Base-by-base conservation (phyloP, 2,113 vertebrate species). In the Phaethornis superciliosus region DNA sequence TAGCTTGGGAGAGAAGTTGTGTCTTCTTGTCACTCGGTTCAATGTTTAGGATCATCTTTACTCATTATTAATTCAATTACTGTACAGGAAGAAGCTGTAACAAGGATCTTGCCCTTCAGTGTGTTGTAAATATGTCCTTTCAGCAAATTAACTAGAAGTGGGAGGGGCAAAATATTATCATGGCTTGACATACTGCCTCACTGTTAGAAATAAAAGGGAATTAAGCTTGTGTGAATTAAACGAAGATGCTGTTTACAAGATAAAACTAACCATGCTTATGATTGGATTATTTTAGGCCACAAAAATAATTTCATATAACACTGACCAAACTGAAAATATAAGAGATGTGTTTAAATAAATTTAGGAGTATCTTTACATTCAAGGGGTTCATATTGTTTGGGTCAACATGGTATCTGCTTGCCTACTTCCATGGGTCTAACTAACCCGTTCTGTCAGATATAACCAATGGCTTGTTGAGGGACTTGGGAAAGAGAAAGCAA, bases 401-500 rank as follows among this genome's bases (percentile, higher is more conserved):
- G 46, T 65, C 40, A 85, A 33, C 16, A 18, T 8, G 15, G 12
- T 59, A 35, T 11, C 14, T 64, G 9, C 20, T 65, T 79, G 26
- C 30, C 33, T 64, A 4, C 51, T 87, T 82, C 81, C 54, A 49
- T 10, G 10, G 30, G 58, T 60, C 7, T 60, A 60, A 71, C 40
- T 69, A 28, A 12, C 8, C 28, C 19, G 0, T 72, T 76, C 51
- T 69, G 70, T 82, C 35, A 64, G 7, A 80, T 82, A 49, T 72
- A 82, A 80, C 23, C 75, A 82, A 58, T 77, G 30, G 22, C n/a
- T 91, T 69, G 46, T 54, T 81, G 74, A 56, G 30, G 26, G 33
- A 72, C 44, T 81, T 79, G 65, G 65, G 70, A 91, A 91, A 94
- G 51, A 94, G 58, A 94, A 91, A 94, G 70, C 30, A 85, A 94